phyloP scores from a whole-genome alignment of 1,140 invertebrate genomes.

The Camponotus floridanus region DNA sequence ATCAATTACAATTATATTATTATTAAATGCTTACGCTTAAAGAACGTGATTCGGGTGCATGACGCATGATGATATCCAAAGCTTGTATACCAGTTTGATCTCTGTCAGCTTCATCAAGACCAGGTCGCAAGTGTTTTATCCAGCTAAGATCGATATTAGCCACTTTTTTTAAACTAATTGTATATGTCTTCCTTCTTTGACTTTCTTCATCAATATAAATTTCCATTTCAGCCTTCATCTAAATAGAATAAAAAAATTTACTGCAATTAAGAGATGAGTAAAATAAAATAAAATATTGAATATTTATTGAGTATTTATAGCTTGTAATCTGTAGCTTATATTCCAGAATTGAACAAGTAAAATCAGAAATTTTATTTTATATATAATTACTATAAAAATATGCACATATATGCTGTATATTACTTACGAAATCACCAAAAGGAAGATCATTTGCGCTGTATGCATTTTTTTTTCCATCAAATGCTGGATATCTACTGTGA shows the following conservation, averaged over 20 bases:
- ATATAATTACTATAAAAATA: background rate
- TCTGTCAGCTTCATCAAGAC: constrained; percentile 80
- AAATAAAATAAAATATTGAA: background rate
- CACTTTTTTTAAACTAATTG: constrained; percentile 88
- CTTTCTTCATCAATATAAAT: constrained; percentile 82
- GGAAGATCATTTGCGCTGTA: constrained; percentile 84
- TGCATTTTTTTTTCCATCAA: constrained; percentile 91
- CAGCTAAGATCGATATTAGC: constrained; percentile 87
- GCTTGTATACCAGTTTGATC: constrained; percentile 91
- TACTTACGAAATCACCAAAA: constrained; percentile 70
- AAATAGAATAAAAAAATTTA: background rate
- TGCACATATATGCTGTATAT: constrained; percentile 10
- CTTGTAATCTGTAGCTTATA: background rate
- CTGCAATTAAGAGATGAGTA: background rate
- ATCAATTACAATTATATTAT: background rate
- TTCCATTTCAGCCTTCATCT: background rate
- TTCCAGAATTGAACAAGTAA: constrained; percentile 20
- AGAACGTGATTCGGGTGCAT: constrained; percentile 79
- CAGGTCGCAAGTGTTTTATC: constrained; percentile 84
- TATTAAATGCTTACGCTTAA: constrained; percentile 24
- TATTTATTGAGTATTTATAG: background rate
- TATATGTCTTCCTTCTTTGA: constrained; percentile 85
- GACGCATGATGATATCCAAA: constrained; percentile 93
- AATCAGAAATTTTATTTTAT: background rate
- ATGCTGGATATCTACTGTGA: constrained; percentile 87